phyloP scores from a whole-genome alignment of 2,797 vertebrate genomes.

The Eulemur mongoz region DNA sequence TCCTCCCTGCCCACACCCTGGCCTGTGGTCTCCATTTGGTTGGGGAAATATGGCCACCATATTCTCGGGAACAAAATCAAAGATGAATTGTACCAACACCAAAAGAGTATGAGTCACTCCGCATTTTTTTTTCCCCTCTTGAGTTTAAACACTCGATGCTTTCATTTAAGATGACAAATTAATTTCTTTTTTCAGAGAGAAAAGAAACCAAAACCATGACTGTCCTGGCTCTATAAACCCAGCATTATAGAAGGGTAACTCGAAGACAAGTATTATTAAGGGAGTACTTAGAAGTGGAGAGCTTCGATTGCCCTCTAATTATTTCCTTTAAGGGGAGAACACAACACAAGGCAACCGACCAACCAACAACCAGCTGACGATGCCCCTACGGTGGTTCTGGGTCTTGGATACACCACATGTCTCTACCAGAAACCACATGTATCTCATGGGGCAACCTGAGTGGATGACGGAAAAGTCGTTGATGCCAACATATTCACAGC shows the following conservation, averaged over 20 bases:
- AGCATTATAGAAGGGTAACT: not conserved
- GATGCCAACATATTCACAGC: not conserved
- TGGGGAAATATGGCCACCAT: not conserved
- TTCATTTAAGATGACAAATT: not conserved
- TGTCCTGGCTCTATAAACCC: not conserved
- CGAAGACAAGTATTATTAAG: not conserved
- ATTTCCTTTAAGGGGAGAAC: not conserved
- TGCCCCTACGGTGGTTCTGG: fast-evolving
- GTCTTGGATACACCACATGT: fast-evolving
- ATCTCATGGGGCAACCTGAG: not conserved
- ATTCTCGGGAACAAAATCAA: not conserved
- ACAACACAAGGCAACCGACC: not conserved
- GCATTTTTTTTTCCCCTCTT: not conserved
- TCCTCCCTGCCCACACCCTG: not conserved
- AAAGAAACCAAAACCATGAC: not conserved
- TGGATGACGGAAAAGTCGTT: not conserved
- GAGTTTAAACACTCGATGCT: not conserved
- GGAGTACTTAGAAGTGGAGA: not conserved
- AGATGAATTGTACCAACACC: no score
- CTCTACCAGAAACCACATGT: fast-evolving
- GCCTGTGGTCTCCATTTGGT: not conserved
- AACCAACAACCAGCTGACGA: no score
- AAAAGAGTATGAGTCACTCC: not conserved
- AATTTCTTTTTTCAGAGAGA: not conserved
- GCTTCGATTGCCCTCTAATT: not conserved